Base-by-base conservation (phyloP, 1,140 invertebrate genomes). In the Pseudomyrmex sp. region DNA sequence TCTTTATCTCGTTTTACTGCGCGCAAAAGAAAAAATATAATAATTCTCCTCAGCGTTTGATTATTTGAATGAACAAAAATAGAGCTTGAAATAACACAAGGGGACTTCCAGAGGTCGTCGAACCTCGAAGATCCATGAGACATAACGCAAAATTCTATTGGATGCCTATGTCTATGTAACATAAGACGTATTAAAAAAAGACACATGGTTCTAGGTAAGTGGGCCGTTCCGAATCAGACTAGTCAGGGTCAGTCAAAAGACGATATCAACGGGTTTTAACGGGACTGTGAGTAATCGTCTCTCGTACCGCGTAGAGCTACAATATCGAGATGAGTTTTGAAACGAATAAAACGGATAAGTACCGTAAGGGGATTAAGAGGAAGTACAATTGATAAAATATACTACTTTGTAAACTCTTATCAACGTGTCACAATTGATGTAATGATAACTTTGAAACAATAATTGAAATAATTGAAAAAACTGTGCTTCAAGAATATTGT, bases 221-320 rank as follows among this genome's bases (percentile, higher is more conserved):
- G 68, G 91, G 87, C 89, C 91, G 84, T 86, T 89, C 35, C 35
- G 89, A 90, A 86, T 90, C 88, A 83, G 84, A 88, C 87, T 89
- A 86, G 84, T 75, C 86, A 75, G 82, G 70, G 88, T 48, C 74
- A 18, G 63, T 65, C 35, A n/a, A 50, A 54, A 61, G 62, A 74
- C 48, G 85, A 89, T 90, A 90, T 89, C 88, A 89, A 87, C 88
- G 88, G 82, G 82, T 89, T 77, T 89, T 92, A 93, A 93, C 91
- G 92, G 93, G 90, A 93, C 87, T 89, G 88, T 93, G 93, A 93
- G 92, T 93, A 94, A 93, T 93, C 91, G 90, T 89, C 88, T 89
- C 88, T 86, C 82, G 70, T 86, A 79, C 63, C 82, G 80, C 50
- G 35, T 35, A 69, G 75, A 86, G 69, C 59, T 88, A 79, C 59